A percentile compares a stretch with the other conserved stretches of the same genome.
Evolutionary conservation across 2,888 invertebrate genomes (phyloP).

Genomic region (Drosophila heteroneura): DNA sequence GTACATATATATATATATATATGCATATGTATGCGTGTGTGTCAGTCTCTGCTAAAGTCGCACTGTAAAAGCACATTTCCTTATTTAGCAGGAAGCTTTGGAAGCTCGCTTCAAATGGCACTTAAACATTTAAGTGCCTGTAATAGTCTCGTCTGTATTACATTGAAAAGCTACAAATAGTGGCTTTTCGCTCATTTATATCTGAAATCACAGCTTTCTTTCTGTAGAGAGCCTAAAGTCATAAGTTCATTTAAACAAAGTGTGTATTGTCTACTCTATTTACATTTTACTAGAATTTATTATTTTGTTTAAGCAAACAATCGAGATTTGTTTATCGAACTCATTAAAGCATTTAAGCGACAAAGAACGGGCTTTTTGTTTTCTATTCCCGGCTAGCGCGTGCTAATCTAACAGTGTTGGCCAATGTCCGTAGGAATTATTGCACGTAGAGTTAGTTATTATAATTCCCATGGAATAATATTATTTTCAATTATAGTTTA

Average conservation of each 20-base stretch:
- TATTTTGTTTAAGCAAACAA: background rate
- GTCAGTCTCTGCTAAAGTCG: constrained; percentile 10
- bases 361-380: background rate
- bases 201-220: background rate
- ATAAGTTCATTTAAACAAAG: background rate
- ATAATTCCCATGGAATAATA: background rate
- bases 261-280: background rate
- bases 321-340: background rate
- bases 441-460: background rate
- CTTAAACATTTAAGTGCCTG: constrained; percentile 27
- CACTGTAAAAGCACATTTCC: constrained; percentile 53
- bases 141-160: constrained; percentile 14
- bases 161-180: background rate
- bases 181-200: background rate
- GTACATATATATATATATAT: background rate
- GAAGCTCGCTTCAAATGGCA: constrained; percentile 32
- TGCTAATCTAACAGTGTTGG: background rate
- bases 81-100: constrained; percentile 51
- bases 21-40: constrained; percentile 1
- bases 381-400: background rate
- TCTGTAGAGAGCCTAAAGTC: background rate
- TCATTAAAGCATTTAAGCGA: background rate
- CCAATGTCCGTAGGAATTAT: background rate
- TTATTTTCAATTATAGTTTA: background rate
- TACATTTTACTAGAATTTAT: background rate